Percentiles rank a stretch among this genome's conserved stretches.
These are phyloP conservation scores for Agrilus biguttatus DNA, from an alignment of 2,888 invertebrate genomes.

Conservation along the genomic window DNA sequence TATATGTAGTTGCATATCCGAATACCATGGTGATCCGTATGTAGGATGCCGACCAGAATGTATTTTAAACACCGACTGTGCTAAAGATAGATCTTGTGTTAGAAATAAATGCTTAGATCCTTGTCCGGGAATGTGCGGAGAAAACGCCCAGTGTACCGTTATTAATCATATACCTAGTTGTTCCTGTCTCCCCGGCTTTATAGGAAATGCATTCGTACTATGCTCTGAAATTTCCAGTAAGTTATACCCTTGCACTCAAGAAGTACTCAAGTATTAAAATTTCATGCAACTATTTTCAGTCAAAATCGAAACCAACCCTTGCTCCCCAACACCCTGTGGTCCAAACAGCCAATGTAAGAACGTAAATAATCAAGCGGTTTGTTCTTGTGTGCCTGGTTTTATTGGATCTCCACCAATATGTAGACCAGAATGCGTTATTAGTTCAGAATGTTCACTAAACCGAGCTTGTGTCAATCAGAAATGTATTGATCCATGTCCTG, in stretches of 20 bases:
- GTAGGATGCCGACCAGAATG: constrained; percentile 58
- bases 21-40: constrained; percentile 60
- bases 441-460: constrained; percentile 58
- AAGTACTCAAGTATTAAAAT: too few relatives aligned
- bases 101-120: constrained; percentile 56
- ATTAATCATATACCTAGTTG: constrained; percentile 66
- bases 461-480: constrained; percentile 59
- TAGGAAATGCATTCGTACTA: constrained; percentile 57
- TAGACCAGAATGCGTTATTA: constrained; percentile 56
- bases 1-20: constrained; percentile 52
- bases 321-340: constrained; percentile 47
- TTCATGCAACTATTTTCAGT: background rate
- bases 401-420: constrained; percentile 53
- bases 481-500: constrained; percentile 63
- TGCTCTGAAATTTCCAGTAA: constrained; percentile 45
- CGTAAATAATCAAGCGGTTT: constrained; percentile 38
- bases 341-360: constrained; percentile 37
- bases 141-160: constrained; percentile 56
- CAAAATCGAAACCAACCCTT: too few relatives aligned
- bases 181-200: constrained; percentile 51
- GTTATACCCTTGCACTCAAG: constrained; percentile 10
- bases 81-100: constrained; percentile 53
- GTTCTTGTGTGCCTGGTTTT: constrained; percentile 54
- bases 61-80: constrained; percentile 56
- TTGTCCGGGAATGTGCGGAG: constrained; percentile 63